Conservation (phyloP, 2,888 invertebrate species). For the Anaspis maculata region DNA sequence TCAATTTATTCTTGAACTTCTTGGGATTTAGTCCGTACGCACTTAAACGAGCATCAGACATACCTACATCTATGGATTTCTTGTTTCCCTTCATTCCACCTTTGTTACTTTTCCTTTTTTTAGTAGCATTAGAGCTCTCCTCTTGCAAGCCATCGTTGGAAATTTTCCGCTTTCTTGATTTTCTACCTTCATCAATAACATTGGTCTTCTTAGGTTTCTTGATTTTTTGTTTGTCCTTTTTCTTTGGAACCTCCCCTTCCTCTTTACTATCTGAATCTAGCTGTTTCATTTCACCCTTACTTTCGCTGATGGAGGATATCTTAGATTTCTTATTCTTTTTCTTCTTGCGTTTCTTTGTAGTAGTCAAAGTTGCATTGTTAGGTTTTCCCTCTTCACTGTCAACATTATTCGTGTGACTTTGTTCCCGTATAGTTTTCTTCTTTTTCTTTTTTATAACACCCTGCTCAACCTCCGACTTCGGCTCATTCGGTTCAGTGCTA, state of each 20-base stretch:
- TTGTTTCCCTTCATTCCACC: conserved; percentile 6
- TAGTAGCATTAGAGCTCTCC: not conserved
- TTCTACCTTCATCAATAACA: not conserved
- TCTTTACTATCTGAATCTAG: conserved; percentile 12
- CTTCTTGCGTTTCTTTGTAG: conserved; percentile 14
- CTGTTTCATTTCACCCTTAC: conserved; percentile 12
- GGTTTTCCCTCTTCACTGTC: conserved; percentile 12
- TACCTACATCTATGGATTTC: conserved; percentile 21
- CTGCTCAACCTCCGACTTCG: not conserved
- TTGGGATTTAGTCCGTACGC: conserved; percentile 91
- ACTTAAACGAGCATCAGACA: conserved; percentile 74
- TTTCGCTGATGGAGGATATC: too few species aligned
- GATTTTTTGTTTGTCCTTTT: not conserved
- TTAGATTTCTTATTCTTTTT: conserved; percentile 11
- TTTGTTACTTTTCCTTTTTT: not conserved
- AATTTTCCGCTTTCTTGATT: not conserved
- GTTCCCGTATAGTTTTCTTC: not conserved
- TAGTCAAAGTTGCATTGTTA: conserved; percentile 11
- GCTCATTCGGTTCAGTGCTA: not conserved
- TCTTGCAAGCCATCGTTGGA: not conserved
- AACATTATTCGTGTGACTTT: not conserved
- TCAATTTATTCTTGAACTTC: conserved; percentile 71
- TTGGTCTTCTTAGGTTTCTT: too few species aligned
- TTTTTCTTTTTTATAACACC: not conserved
- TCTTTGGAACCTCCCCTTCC: conserved; percentile 12